These are phyloP conservation scores for Aptenodytes patagonicus DNA, from an alignment of 2,113 vertebrate species.

Conservation along the genomic window DNA sequence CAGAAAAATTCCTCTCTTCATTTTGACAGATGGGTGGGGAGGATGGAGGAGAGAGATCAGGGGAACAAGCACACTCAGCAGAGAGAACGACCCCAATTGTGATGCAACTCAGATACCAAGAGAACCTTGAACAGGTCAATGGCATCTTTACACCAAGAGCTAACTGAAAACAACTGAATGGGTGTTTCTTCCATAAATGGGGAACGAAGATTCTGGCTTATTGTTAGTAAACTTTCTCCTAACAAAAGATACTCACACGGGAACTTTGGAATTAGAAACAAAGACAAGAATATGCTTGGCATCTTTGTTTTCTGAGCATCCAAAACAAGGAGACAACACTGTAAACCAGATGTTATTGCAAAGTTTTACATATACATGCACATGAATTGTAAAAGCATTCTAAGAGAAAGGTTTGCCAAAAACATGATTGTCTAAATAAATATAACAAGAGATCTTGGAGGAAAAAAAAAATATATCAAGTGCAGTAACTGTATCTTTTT, in stretches of 20 bases:
- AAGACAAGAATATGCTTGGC: neutral
- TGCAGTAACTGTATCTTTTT: neutral
- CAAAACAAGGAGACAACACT: neutral
- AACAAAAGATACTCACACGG: neutral
- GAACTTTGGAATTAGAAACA: neutral
- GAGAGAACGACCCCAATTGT: neutral
- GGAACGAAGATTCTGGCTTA: neutral
- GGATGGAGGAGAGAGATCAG: neutral
- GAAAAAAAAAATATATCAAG: neutral
- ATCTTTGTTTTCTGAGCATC: neutral
- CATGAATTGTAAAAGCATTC: neutral
- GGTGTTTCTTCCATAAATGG: neutral
- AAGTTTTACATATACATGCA: neutral
- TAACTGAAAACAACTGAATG: neutral
- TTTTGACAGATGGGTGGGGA: neutral
- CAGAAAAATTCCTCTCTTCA: neutral
- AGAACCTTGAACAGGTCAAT: neutral
- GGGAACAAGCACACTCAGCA: fast-evolving
- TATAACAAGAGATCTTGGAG: neutral
- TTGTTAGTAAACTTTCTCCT: neutral
- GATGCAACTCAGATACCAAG: neutral
- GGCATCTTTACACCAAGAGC: neutral
- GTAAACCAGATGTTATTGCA: neutral
- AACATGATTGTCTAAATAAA: neutral
- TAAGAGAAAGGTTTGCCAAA: neutral